Base-by-base conservation (phyloP, 2,113 vertebrate genomes). In the Copsychus sechellarum region DNA sequence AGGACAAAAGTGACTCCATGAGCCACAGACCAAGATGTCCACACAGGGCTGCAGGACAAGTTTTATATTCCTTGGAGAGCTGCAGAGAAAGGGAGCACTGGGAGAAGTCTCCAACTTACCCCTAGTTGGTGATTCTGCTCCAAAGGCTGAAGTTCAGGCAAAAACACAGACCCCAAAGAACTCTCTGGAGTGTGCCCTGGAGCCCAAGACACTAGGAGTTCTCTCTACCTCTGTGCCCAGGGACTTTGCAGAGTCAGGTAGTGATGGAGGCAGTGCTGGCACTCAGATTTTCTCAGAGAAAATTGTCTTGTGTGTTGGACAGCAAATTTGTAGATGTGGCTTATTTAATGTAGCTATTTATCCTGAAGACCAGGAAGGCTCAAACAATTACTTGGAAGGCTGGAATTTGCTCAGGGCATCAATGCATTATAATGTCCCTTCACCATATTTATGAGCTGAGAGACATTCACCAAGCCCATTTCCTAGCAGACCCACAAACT, bases 381-480 rank as follows among this genome's bases (percentile, higher is more conserved):
- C 69, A 72, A 89, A 21, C 29, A 57, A 12, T 89, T 61, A 69
- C 50, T 58, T 58, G 40, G 11, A 65, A 89, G 74, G 21, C 28
- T 81, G 57, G 54, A 80, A 76, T 9, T 69, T 66, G 65, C 36
- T 87, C 78, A 73, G 19, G 76, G 62, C 70, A 87, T 72, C 61
- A 79, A 6, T 28, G 36, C 43, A 64, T 84, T 76, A 36, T 33
- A 58, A 38, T 26, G 8, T 48, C 31, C 43, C 28, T 70, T 33
- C 51, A 71, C 38, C 78, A 53, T 51, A 93, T 85, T 90, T 85
- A 91, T 86, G 67, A 90, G 62, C 24, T 76, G n/a, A 71, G 36
- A 92, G 45, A 42, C 19, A 58, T 65, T 91, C 66, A 77, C 31
- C 33, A n/a, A 90, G 83, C 28, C 19, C 38, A 77, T 77, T 86